phyloP scores from a whole-genome alignment of 2,888 invertebrate genomes.

The Amphimallon solstitiale region DNA sequence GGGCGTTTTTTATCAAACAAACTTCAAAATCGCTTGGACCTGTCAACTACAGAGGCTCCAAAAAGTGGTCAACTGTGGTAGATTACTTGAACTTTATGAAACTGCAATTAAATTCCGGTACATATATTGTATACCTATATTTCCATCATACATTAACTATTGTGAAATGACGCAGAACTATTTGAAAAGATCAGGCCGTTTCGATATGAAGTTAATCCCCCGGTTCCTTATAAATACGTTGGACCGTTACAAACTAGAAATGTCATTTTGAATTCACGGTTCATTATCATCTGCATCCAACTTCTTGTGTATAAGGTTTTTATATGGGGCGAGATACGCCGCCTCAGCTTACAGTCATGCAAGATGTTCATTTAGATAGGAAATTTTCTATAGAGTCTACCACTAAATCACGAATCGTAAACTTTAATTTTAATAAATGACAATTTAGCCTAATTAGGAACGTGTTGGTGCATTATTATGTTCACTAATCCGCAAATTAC shows the following conservation, averaged over 20 bases:
- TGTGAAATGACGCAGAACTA: too few species aligned
- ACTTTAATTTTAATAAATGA: conserved; percentile 44
- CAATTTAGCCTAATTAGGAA: conserved; percentile 44
- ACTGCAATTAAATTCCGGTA: too few species aligned
- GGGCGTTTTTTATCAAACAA: too few species aligned
- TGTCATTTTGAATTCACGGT: conserved; percentile 54
- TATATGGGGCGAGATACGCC: neutral
- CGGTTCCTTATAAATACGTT: neutral
- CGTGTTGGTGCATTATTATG: conserved; percentile 44
- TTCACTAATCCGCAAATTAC: conserved; percentile 3
- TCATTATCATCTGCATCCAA: conserved; percentile 49
- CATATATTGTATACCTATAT: too few species aligned
- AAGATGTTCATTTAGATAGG: conserved; percentile 54
- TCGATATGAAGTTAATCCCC: neutral
- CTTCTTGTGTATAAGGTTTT: neutral
- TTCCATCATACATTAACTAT: too few species aligned
- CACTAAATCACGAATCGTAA: conserved; percentile 43
- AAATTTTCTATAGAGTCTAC: conserved; percentile 45
- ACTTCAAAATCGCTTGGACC: too few species aligned
- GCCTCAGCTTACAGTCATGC: conserved; percentile 45
- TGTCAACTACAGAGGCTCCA: too few species aligned
- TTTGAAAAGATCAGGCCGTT: too few species aligned
- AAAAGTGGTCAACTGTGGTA: too few species aligned
- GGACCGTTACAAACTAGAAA: conserved; percentile 39
- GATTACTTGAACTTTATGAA: too few species aligned